Percentiles rank a stretch among this genome's conserved stretches.
Evolutionary conservation across 1,140 invertebrate species (phyloP).

Genomic region (Oedothorax gibbosus): DNA sequence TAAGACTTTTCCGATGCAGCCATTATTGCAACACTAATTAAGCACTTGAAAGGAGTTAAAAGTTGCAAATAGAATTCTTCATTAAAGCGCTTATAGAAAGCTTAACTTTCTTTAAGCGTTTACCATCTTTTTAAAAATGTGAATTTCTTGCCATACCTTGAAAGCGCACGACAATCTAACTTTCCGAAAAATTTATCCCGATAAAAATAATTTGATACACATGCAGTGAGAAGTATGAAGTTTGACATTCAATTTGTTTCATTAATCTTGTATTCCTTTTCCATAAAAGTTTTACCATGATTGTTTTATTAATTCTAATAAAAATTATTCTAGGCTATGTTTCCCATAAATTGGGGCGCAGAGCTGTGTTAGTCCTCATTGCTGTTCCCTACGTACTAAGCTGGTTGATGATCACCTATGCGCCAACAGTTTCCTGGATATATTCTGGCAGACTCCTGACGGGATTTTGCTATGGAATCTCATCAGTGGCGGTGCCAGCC

Average conservation of each 20-base stretch:
- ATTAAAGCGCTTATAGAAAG: no score
- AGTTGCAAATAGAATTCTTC: no score
- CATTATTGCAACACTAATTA: no score
- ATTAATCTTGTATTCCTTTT: neutral
- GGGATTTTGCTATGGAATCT: constrained; percentile 75
- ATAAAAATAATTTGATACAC: no score
- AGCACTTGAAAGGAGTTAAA: no score
- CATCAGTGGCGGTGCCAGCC: constrained; percentile 76
- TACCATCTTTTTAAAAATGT: no score
- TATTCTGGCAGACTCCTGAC: constrained; percentile 76
- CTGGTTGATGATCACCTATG: constrained; percentile 80
- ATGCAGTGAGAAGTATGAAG: no score
- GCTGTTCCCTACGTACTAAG: constrained; percentile 80
- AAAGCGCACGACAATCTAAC: no score
- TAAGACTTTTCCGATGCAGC: no score
- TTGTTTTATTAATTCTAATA: neutral
- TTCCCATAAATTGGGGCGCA: constrained; percentile 81
- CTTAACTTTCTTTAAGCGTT: no score
- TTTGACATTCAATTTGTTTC: neutral
- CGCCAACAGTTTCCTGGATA: constrained; percentile 69
- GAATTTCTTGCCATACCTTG: no score
- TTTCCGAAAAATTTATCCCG: no score
- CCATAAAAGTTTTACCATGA: neutral
- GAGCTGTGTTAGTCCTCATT: constrained; percentile 78
- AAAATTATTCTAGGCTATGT: constrained; percentile 71